Evolutionary conservation across 2,888 invertebrate genomes (phyloP).

Genomic region (Noctua janthe): DNA sequence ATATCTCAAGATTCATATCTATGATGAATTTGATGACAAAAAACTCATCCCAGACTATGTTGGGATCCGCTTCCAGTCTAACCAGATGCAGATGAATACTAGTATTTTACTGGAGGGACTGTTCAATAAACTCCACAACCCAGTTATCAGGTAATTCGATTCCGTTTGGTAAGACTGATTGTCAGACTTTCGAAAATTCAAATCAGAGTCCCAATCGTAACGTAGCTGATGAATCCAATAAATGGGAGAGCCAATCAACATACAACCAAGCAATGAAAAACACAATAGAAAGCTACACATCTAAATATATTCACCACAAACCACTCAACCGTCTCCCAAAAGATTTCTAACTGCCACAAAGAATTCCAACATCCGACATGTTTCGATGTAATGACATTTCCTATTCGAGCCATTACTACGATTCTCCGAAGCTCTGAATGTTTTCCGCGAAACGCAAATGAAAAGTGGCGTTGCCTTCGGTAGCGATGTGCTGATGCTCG

Average conservation of each 20-base stretch:
- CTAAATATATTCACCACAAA: slow-evolving; percentile 15
- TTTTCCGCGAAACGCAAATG: slow-evolving; percentile 62
- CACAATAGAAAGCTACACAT: slow-evolving; percentile 2
- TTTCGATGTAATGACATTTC: slow-evolving; percentile 44
- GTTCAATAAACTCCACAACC: neutral
- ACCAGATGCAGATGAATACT: neutral
- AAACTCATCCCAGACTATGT: neutral
- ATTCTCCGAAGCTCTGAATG: slow-evolving; percentile 55
- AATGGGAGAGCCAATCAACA: neutral
- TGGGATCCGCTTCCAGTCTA: neutral
- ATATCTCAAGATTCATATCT: neutral
- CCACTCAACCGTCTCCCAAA: slow-evolving; percentile 29
- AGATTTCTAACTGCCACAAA: slow-evolving; percentile 30
- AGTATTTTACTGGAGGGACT: neutral
- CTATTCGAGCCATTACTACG: slow-evolving; percentile 37
- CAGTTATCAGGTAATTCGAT: neutral
- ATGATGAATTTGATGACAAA: no score
- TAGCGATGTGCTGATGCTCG: slow-evolving; percentile 56
- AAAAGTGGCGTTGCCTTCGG: slow-evolving; percentile 65
- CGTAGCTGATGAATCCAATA: neutral
- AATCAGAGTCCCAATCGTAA: neutral
- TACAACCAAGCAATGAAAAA: neutral
- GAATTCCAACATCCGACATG: slow-evolving; percentile 16
- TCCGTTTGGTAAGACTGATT: neutral
- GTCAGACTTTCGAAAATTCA: neutral